These are phyloP conservation scores for Mesoligia furuncula DNA, from an alignment of 2,888 invertebrate species.

Conservation along the genomic window DNA sequence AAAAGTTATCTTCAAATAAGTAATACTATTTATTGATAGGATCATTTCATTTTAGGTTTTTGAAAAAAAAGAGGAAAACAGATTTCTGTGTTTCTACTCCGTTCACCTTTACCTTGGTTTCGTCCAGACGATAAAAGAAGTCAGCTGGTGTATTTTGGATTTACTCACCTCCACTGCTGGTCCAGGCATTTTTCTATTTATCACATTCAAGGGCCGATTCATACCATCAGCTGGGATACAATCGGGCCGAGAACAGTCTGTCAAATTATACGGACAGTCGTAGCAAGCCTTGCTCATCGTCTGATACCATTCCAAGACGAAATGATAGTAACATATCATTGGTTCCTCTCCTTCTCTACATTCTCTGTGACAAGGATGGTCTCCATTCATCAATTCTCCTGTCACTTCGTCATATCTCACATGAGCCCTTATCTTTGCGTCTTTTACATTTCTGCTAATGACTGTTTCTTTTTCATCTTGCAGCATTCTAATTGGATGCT, in stretches of 20 bases:
- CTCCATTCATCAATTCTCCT: slow-evolving; percentile 83
- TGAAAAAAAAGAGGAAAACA: too few relatives aligned
- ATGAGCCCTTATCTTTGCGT: slow-evolving; percentile 79
- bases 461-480: slow-evolving; percentile 63
- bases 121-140: too few relatives aligned
- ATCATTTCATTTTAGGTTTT: too few relatives aligned
- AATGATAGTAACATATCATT: slow-evolving; percentile 93
- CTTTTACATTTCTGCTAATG: slow-evolving; percentile 68
- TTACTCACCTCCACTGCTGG: slow-evolving; percentile 94
- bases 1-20: too few relatives aligned
- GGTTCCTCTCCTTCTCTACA: slow-evolving; percentile 91
- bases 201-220: slow-evolving; percentile 93
- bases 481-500: slow-evolving; percentile 70
- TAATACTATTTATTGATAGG: too few relatives aligned
- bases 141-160: not conserved
- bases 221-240: slow-evolving; percentile 96
- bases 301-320: slow-evolving; percentile 95
- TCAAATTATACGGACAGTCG: slow-evolving; percentile 93
- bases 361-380: slow-evolving; percentile 92
- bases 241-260: slow-evolving; percentile 94
- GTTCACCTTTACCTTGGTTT: not conserved
- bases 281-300: slow-evolving; percentile 97
- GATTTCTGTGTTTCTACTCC: not conserved
- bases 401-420: slow-evolving; percentile 85
- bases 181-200: slow-evolving; percentile 97